phyloP scores from a whole-genome alignment of 2,113 vertebrate genomes.

The Gambusia affinis region DNA sequence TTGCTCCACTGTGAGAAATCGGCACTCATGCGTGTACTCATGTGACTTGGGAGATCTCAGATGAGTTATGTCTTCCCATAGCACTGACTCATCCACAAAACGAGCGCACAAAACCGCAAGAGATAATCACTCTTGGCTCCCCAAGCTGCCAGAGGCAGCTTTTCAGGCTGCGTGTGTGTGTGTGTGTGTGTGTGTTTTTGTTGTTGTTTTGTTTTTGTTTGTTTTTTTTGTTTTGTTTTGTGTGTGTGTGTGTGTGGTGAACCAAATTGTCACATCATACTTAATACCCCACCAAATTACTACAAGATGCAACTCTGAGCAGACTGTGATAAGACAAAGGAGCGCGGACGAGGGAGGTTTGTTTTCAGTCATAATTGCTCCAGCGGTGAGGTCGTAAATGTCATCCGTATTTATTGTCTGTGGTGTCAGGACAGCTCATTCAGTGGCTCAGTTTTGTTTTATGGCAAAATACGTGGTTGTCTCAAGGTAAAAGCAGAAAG shows the following conservation, averaged over 20 bases:
- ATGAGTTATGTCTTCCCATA: constrained; percentile 64
- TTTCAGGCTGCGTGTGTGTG: constrained; percentile 1
- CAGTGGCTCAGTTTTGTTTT: constrained; percentile 16
- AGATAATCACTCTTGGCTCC: constrained; percentile 51
- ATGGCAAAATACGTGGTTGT: constrained; percentile 3
- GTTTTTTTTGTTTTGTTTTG: background rate
- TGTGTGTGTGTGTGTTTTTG: too few relatives aligned
- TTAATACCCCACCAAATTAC: constrained; percentile 55
- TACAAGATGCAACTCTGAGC: constrained; percentile 9
- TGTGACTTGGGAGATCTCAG: constrained; percentile 45
- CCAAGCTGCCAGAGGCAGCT: constrained; percentile 25
- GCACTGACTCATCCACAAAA: constrained; percentile 63
- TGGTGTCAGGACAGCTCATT: constrained; percentile 24
- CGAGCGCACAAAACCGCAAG: constrained; percentile 53
- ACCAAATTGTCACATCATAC: constrained; percentile 50
- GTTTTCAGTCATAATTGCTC: constrained; percentile 53
- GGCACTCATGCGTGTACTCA: constrained; percentile 13
- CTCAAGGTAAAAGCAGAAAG: background rate
- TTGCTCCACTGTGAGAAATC: constrained; percentile 38
- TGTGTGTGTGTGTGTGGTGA: constrained; percentile 41
- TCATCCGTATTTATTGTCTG: constrained; percentile 41
- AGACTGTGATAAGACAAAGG: constrained; percentile 31
- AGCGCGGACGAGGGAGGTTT: constrained; percentile 30
- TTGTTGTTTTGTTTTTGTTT: background rate
- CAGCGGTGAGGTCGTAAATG: constrained; percentile 58